These are phyloP conservation scores for Physocephala rufipes DNA, from an alignment of 2,888 invertebrate species.

Conservation along the genomic window DNA sequence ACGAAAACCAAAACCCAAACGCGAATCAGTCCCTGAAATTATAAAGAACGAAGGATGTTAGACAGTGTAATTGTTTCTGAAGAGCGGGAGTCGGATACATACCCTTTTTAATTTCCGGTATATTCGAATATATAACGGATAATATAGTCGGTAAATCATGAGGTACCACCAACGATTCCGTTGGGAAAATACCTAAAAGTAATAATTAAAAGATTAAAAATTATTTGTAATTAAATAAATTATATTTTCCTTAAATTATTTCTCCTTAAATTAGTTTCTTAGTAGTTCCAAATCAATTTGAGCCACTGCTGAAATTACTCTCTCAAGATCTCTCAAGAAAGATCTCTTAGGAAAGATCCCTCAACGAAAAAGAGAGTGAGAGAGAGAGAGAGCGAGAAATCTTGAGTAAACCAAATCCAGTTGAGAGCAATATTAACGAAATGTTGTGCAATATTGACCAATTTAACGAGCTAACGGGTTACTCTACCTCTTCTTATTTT, in stretches of 20 bases:
- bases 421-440: slow-evolving; percentile 27
- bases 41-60: neutral
- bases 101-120: slow-evolving; percentile 88
- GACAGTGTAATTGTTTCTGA: neutral
- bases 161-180: slow-evolving; percentile 74
- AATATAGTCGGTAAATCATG: slow-evolving; percentile 82
- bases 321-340: no score
- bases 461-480: slow-evolving; percentile 12
- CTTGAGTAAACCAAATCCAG: no score
- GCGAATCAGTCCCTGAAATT: slow-evolving; percentile 79
- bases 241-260: neutral
- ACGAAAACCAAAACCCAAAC: slow-evolving; percentile 81
- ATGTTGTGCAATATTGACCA: slow-evolving; percentile 29
- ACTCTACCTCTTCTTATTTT: no score
- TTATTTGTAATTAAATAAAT: slow-evolving; percentile 46
- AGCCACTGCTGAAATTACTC: no score
- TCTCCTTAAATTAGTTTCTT: no score
- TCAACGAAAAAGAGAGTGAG: no score
- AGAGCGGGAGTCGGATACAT: neutral
- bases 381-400: no score
- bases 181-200: slow-evolving; percentile 67
- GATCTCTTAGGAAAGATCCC: no score
- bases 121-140: slow-evolving; percentile 83
- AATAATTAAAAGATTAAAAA: no score
- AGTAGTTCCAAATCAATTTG: slow-evolving; percentile 23